Base-by-base conservation (phyloP, 1,140 invertebrate species). In the Trachymyrmex septentrionalis region DNA sequence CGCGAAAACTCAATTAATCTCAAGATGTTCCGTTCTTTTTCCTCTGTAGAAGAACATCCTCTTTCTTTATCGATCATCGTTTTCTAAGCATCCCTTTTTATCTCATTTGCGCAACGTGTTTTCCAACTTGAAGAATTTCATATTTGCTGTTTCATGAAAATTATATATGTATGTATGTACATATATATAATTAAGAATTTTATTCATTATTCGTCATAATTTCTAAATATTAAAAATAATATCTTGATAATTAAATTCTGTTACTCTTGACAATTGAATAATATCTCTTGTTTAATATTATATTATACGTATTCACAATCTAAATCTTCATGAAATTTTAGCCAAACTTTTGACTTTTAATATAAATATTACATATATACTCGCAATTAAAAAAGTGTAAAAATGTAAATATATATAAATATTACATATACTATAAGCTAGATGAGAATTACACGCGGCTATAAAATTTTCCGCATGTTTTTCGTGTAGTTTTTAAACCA, bases 1-100 rank as follows among this genome's bases (percentile, higher is more conserved):
- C 72, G n/a, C 57, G 71, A 81, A 88, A 88, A 91, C 87, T 89
- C 90, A 90, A 90, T 91, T 91, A 91, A 90, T 90, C 71, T 88
- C 90, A 63, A 90, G 88, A 88, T 63, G 85, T 86, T 85, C 61
- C 30, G 73, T 63, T 55, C 34, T 57, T 77, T 38, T 53, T 63
- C 21, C 72, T 4, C 61, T 10, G 48, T 34, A 30, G n/a, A 21
- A 57, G 77, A 77, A 59, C 27, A 50, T 73, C 71, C n/a, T 75
- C 55, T 6, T 63, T 24, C 21, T 61, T 75, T 84, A 75, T 73
- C 81, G 81, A 19, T 27, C 19, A 61, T 30, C 21, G 75, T 38
- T 66, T 38, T 75, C 69, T 34, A 34, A 21, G 9, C 44, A n/a
- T 34, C 30, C n/a, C 50, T 69, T 48, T 84, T 24, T 30, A 50